phyloP scores from a whole-genome alignment of 37 sponge, comb jelly and placozoan species.

The Crambe crambe region DNA sequence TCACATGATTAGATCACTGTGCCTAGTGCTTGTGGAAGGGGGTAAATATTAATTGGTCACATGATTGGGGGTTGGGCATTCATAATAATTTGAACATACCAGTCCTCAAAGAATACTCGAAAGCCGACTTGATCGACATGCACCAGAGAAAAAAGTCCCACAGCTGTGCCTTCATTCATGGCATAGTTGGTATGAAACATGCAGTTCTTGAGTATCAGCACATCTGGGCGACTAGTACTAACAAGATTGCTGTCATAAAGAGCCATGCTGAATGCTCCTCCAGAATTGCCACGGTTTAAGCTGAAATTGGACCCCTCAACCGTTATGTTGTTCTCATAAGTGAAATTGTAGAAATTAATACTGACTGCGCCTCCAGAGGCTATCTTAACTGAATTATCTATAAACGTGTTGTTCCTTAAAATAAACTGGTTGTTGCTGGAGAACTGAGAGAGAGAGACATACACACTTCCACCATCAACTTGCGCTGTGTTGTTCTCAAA shows the following conservation, averaged over 20 bases:
- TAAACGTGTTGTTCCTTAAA: slow-evolving; percentile 31
- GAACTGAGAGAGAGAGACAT: slow-evolving; percentile 49
- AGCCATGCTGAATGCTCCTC: slow-evolving; percentile 74
- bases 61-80: too few species aligned
- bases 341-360: slow-evolving; percentile 59
- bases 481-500: slow-evolving; percentile 63
- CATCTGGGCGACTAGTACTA: slow-evolving; percentile 31
- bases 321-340: slow-evolving; percentile 48
- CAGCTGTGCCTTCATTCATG: slow-evolving; percentile 74
- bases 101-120: slow-evolving; percentile 57
- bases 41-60: too few species aligned
- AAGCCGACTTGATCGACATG: slow-evolving; percentile 83
- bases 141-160: slow-evolving; percentile 77
- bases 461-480: slow-evolving; percentile 73
- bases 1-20: too few species aligned
- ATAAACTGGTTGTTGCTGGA: slow-evolving; percentile 11
- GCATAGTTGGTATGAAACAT: slow-evolving; percentile 54
- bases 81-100: too few species aligned
- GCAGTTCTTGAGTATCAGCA: slow-evolving; percentile 53
- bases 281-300: slow-evolving; percentile 64
- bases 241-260: slow-evolving; percentile 61
- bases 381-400: slow-evolving; percentile 30
- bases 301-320: slow-evolving; percentile 40
- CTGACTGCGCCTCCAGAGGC: slow-evolving; percentile 77
- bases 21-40: too few species aligned